Base-by-base conservation (phyloP, 2,888 invertebrate genomes). In the Cephus spinipes region DNA sequence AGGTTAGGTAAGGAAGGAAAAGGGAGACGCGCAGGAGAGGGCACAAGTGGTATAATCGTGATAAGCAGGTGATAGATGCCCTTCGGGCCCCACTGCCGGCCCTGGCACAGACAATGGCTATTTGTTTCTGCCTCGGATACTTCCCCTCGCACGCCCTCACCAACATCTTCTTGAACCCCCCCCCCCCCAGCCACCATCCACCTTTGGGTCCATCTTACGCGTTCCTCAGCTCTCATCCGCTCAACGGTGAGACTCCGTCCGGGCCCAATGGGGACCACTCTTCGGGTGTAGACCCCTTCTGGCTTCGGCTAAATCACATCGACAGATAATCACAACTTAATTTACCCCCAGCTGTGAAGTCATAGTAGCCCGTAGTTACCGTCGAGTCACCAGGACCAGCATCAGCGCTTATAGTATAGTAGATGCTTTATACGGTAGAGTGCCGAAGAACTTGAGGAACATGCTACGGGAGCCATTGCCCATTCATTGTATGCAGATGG, bases 61-160 rank as follows among this genome's bases (percentile, higher is more conserved):
- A 91, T 91, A 91, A 91, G 91, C 91, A 90, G 90, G 91, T 91
- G 91, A 91, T 91, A 91, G 90, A 91, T 91, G 90, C 90, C 87
- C 87, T 89, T 89, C 86, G 85, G 90, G 88, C 86, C 86, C 88
- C 88, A 88, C 87, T 86, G 89, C 87, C 87, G 87, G 88, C 83
- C 80, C 83, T 71, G 82, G 85, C 83, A 83, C 89, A 88, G 89
- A 91, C 90, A 90, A 91, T 91, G 89, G 91, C 91, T 91, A 90
- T 91, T 91, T 91, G 91, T 91, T 91, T 91, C 90, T 88, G 86
- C 88, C 89, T 88, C 85, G 82, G 55, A 55, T 55, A 31, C 32
- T 33, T 71, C 79, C 80, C 73, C 80, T 77, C 73, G 77, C 40
- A 23, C 55, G 55, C 9, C 55, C 55, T 55, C 55, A 9, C 55